phyloP scores from a whole-genome alignment of 2,888 invertebrate species.

The Siphonodentalium dalli region DNA sequence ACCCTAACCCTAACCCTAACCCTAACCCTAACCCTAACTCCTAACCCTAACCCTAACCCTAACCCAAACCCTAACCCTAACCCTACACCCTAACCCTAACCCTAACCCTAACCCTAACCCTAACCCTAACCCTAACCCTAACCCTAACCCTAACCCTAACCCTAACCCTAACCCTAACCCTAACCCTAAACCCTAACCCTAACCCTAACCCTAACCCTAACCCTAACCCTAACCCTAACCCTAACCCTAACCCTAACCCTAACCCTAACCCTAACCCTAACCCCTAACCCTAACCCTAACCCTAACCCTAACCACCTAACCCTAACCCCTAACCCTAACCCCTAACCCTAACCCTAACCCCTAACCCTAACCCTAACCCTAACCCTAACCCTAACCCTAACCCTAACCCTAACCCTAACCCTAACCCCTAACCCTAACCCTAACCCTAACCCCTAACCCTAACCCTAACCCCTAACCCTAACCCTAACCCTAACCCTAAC shows the following conservation, averaged over 20 bases:
- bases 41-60: constrained; percentile 27
- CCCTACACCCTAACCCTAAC: constrained; percentile 19
- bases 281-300: constrained; percentile 27
- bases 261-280: constrained; percentile 22
- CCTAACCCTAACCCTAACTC: constrained; percentile 31
- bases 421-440: constrained; percentile 28
- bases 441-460: constrained; percentile 32
- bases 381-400: constrained; percentile 20
- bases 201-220: constrained; percentile 34
- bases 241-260: constrained; percentile 34
- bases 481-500: constrained; percentile 30
- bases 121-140: constrained; percentile 28
- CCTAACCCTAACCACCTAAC: constrained; percentile 21
- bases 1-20: constrained; percentile 34
- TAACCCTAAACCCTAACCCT: constrained; percentile 32
- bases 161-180: constrained; percentile 33
- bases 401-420: constrained; percentile 28
- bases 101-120: constrained; percentile 22
- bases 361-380: constrained; percentile 31
- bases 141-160: constrained; percentile 31
- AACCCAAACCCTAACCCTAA: constrained; percentile 20
- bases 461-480: constrained; percentile 29
- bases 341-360: too few species aligned
- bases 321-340: constrained; percentile 31
- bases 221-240: constrained; percentile 33